Conservation (phyloP, 2,888 invertebrate genomes). For the Drosophila barbarae region DNA sequence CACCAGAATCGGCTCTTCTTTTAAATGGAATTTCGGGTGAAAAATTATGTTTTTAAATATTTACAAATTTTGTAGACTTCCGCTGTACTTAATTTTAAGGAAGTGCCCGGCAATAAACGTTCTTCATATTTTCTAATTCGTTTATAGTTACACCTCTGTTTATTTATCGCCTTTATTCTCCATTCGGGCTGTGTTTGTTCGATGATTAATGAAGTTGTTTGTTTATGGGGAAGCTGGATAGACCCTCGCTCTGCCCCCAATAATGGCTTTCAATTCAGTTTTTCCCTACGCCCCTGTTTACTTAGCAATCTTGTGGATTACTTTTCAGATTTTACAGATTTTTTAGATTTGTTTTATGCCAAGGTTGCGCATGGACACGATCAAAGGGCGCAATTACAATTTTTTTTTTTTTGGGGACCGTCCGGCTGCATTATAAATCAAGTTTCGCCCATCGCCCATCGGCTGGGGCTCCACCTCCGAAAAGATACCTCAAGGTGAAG, state of each 20-base stretch:
- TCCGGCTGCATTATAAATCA: constrained; percentile 24
- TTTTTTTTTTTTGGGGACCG: constrained; percentile 5
- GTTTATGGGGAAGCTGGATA: constrained; percentile 7
- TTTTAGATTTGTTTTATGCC: background rate
- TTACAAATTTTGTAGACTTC: background rate
- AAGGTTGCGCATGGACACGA: constrained; percentile 23
- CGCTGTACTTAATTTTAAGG: background rate
- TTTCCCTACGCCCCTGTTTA: constrained; percentile 12
- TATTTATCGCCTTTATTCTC: background rate
- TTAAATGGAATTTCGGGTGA: constrained; percentile 7
- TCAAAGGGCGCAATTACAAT: constrained; percentile 27
- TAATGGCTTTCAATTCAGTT: constrained; percentile 14
- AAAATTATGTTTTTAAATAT: constrained; percentile 15
- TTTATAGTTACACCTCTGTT: constrained; percentile 1
- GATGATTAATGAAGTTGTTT: constrained; percentile 26
- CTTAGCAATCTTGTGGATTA: constrained; percentile 3
- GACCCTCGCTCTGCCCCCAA: background rate
- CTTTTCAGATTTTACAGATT: background rate
- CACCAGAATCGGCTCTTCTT: background rate
- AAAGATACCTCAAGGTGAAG: constrained; percentile 31
- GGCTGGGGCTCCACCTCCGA: constrained; percentile 1
- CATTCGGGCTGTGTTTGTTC: background rate
- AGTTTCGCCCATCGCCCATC: constrained; percentile 7
- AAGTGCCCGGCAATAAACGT: background rate
- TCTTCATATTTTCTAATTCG: constrained; percentile 1